These are phyloP conservation scores for Ernsta delagoae DNA, from an alignment of 2,888 invertebrate species.

Conservation along the genomic window DNA sequence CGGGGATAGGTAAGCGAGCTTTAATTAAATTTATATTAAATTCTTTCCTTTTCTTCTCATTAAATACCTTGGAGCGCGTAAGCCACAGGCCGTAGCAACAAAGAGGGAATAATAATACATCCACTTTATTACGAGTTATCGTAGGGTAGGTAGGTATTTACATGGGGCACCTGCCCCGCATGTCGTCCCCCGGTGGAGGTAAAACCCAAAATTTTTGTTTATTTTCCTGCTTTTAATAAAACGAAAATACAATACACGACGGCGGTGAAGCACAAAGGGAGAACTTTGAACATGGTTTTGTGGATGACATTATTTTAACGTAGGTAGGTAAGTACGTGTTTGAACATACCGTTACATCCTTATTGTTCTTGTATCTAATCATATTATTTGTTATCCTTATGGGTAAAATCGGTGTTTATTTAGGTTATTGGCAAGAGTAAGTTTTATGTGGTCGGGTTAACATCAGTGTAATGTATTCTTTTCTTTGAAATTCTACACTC, in stretches of 20 bases:
- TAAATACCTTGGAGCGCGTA: constrained; percentile 38
- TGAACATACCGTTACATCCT: constrained; percentile 50
- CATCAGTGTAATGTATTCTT: too few species aligned
- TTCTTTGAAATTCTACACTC: too few species aligned
- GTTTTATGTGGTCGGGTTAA: too few species aligned
- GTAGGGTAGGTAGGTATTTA: constrained; percentile 8
- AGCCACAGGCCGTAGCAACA: constrained; percentile 42
- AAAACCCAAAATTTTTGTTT: constrained; percentile 57
- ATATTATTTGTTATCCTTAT: constrained; percentile 49
- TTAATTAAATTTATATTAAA: constrained; percentile 41
- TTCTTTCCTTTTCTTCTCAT: constrained; percentile 40
- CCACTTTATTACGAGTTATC: constrained; percentile 28
- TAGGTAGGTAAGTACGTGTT: constrained; percentile 45
- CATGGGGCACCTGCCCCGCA: not conserved
- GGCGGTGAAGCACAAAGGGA: constrained; percentile 57
- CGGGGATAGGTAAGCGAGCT: constrained; percentile 16
- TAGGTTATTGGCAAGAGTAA: constrained; percentile 10
- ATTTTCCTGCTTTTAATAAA: constrained; percentile 67
- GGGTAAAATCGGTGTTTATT: constrained; percentile 40
- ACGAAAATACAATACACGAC: constrained; percentile 61
- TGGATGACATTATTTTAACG: constrained; percentile 57
- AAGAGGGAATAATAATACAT: constrained; percentile 38
- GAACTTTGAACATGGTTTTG: constrained; percentile 62
- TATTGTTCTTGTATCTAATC: constrained; percentile 47
- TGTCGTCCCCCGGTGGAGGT: constrained; percentile 38